Conservation (phyloP, 2,797 vertebrate genomes). For the Typhlichthys eigenmanni region DNA sequence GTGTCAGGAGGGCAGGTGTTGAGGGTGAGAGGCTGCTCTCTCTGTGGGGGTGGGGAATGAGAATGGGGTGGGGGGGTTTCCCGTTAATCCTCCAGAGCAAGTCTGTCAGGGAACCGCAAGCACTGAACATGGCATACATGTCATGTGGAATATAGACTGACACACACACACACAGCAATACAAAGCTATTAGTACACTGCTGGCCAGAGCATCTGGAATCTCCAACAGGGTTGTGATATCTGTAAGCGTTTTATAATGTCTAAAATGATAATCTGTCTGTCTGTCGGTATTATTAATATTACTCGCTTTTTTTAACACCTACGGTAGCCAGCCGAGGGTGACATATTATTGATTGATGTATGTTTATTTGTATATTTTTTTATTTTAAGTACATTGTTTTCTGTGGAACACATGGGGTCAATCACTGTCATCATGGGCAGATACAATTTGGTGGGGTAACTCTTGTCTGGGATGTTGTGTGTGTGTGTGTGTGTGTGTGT, state of each 20-base stretch:
- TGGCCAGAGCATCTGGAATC: constrained; percentile 45
- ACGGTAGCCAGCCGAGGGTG: constrained; percentile 43
- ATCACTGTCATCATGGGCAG: no score
- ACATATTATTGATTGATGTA: constrained; percentile 25
- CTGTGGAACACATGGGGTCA: constrained; percentile 10
- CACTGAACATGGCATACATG: neutral
- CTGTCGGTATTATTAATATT: constrained; percentile 49
- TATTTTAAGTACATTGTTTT: constrained; percentile 32
- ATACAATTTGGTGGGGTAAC: no score
- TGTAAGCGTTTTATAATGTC: constrained; percentile 61
- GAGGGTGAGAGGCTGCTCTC: neutral
- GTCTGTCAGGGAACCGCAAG: neutral
- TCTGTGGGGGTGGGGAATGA: constrained; percentile 1
- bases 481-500: constrained; percentile 9
- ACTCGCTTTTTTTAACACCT: constrained; percentile 28
- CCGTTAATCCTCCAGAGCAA: no score
- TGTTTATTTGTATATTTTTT: constrained; percentile 30
- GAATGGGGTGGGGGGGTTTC: neutral
- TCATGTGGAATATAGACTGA: no score
- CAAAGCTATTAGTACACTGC: constrained; percentile 4
- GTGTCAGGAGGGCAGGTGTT: neutral
- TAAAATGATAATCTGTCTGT: constrained; percentile 70
- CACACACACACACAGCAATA: neutral
- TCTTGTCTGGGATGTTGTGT: neutral
- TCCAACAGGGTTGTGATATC: constrained; percentile 29